These are phyloP conservation scores for Spea hammondii DNA, from an alignment of 2,797 vertebrate genomes.

Conservation along the genomic window DNA sequence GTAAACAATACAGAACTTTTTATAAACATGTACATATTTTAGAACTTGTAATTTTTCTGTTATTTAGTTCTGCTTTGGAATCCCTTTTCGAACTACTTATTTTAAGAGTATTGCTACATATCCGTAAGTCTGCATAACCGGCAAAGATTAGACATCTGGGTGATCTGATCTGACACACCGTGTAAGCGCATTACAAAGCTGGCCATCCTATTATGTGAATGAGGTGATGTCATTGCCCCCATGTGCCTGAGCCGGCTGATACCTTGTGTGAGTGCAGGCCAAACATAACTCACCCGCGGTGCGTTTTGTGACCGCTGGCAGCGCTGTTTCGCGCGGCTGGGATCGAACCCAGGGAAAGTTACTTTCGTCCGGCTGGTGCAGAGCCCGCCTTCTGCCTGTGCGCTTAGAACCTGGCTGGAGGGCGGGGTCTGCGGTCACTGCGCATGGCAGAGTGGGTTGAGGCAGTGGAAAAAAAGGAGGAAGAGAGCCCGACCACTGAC, in stretches of 20 bases:
- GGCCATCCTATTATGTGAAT: not conserved
- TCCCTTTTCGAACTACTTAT: no score
- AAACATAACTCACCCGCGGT: not conserved
- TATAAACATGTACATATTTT: no score
- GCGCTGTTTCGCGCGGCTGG: no score
- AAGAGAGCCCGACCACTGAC: constrained; percentile 26
- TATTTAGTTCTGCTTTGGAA: no score
- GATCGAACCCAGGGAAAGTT: constrained; percentile 1
- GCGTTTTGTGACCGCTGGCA: not conserved
- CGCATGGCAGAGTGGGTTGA: constrained; percentile 35
- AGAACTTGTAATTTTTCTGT: no score
- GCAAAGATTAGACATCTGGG: not conserved
- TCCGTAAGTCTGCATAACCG: not conserved
- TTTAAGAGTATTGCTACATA: no score
- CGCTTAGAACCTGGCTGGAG: not conserved
- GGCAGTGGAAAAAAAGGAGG: constrained; percentile 24
- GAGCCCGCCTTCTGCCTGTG: not conserved
- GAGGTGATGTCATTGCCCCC: not conserved
- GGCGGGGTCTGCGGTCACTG: constrained; percentile 1
- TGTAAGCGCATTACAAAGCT: not conserved
- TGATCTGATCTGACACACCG: no score
- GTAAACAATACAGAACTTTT: no score
- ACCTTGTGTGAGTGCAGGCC: not conserved
- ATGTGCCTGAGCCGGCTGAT: not conserved
- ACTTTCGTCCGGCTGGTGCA: constrained; percentile 1